Base-by-base conservation (phyloP, 2,797 vertebrate species). In the Aeoliscus strigatus region DNA sequence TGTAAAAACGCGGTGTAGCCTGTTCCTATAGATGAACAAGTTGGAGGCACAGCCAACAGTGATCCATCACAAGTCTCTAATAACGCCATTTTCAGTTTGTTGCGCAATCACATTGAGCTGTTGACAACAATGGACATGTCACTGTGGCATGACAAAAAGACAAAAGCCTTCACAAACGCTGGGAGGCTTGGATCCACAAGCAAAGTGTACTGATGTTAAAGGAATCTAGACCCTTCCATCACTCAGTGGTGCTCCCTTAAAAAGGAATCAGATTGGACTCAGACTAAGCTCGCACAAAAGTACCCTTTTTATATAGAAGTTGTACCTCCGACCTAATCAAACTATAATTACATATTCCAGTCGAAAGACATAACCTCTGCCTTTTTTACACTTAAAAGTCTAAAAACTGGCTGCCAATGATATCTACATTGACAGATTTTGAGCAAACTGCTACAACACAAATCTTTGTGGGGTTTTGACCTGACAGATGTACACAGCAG, bases 401-500 rank as follows among this genome's bases (percentile, higher is more conserved):
- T 9, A 43, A 37, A 5, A 42, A 24, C 1, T 46, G 3, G 14
- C 8, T 47, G 3, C 8, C 13, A 45, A 39, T 12, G 6, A 18
- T 29, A 40, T 50, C 24, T 66, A 31, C 40, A 14, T 44, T 27
- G 32, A 24, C 9, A 3, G 4, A 17, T 2, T 37, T 44, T 14
- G 45, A 43, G 31, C 35, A 42, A 30, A 35, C n/a, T 17, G 40
- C 25, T 46, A 55, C 34, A 43, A 55, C 21, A 35, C 28, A 18
- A 33, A 15, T 40, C 31, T 55, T 21, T 51, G 34, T 16, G 28
- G 24, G 29, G 28, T 35, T 40, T 40, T 52, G 55, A 47, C 6
- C 30, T 43, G 39, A 37, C 25, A 38, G 18, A 72, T 47, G 57
- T 57, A 68, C 35, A 46, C 35, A 56, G 41, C 2, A 27, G 14